phyloP scores from a whole-genome alignment of 1,140 invertebrate genomes.

The Acyrthosiphon pisum region DNA sequence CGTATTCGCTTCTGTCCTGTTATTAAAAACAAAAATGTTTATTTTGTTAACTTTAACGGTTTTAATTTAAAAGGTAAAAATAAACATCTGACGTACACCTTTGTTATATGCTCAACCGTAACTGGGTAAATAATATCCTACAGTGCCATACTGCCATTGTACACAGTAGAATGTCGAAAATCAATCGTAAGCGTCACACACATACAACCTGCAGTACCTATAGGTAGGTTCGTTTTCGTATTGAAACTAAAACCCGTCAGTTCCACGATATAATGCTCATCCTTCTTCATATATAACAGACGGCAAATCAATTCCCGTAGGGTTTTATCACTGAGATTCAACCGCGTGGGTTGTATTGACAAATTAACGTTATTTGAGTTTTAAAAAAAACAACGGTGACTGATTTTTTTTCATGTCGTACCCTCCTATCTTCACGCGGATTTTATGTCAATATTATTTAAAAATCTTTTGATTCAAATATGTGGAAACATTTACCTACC shows the following conservation, averaged over 20 bases:
- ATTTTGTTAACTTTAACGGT: background rate
- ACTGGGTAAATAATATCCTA: background rate
- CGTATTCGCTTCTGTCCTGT: background rate
- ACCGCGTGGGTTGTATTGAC: background rate
- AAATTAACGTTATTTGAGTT: background rate
- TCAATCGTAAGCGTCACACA: slow-evolving; percentile 37
- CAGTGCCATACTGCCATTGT: background rate
- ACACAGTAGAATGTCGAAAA: background rate
- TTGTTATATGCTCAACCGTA: background rate
- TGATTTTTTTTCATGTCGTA: background rate
- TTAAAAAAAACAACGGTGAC: background rate
- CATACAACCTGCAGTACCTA: background rate
- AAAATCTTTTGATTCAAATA: background rate
- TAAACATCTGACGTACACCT: background rate
- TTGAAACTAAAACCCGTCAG: slow-evolving; percentile 23
- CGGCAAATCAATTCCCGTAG: background rate
- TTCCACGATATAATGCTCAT: background rate
- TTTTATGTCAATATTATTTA: background rate
- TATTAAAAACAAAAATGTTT: background rate
- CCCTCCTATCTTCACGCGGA: background rate
- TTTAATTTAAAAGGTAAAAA: slow-evolving; percentile 8
- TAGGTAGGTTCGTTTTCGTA: background rate
- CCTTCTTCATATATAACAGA: background rate
- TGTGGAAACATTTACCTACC: background rate
- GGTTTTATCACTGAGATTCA: background rate